A percentile compares a stretch with the other conserved stretches of the same genome.
These are phyloP conservation scores for Drosophila algonquin DNA, from an alignment of 2,888 invertebrate species.

Conservation along the genomic window DNA sequence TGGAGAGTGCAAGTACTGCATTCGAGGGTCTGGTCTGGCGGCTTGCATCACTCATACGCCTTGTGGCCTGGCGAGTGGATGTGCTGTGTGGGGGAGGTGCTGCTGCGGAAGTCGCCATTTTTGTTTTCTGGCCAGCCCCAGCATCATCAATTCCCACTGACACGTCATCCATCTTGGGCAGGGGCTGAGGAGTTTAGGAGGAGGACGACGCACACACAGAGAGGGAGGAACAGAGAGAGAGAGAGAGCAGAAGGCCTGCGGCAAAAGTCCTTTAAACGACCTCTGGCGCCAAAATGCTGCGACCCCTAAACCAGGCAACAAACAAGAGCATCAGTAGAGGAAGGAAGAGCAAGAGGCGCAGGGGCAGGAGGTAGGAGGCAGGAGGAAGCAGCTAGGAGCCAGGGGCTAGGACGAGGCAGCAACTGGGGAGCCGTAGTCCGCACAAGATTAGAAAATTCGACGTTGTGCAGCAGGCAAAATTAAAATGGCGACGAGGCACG, in stretches of 20 bases:
- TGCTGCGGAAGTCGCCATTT: conserved; percentile 59
- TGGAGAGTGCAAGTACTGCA: no score
- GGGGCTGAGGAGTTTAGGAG: conserved; percentile 10
- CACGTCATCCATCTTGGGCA: conserved; percentile 79
- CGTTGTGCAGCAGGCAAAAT: conserved; percentile 79
- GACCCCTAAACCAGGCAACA: conserved; percentile 59
- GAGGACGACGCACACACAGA: conserved; percentile 26
- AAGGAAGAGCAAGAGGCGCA: neutral
- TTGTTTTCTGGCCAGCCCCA: conserved; percentile 56
- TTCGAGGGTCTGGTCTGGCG: neutral
- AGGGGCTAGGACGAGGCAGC: conserved; percentile 43
- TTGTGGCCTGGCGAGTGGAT: conserved; percentile 17
- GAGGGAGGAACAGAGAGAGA: conserved; percentile 9
- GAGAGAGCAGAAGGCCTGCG: conserved; percentile 61
- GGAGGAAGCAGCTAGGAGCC: neutral
- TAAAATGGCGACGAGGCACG: conserved; percentile 69
- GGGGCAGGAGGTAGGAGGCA: conserved; percentile 1
- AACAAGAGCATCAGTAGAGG: conserved; percentile 16
- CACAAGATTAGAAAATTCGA: conserved; percentile 80
- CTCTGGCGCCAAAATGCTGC: conserved; percentile 78
- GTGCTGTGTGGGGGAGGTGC: conserved; percentile 9
- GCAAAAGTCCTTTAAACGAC: conserved; percentile 81
- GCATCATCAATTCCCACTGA: conserved; percentile 82
- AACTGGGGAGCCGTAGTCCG: conserved; percentile 79
- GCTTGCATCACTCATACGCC: conserved; percentile 69